Base-by-base conservation (phyloP, 2,888 invertebrate species). In the Synanthedon vespiformis region DNA sequence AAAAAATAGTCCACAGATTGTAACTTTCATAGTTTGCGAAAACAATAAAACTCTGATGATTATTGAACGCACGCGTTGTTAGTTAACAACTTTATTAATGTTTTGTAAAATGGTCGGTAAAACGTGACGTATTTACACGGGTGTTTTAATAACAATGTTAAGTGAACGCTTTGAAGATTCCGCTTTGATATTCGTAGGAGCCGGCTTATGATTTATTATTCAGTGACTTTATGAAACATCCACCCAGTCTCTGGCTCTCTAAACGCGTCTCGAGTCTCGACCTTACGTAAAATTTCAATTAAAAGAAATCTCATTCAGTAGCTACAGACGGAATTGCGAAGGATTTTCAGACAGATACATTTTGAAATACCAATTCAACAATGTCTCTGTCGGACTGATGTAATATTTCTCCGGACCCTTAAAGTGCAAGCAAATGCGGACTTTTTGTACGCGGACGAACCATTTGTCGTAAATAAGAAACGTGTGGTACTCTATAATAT, bases 131-230 rank as follows among this genome's bases (percentile, higher is more conserved):
- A 65, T 70, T 70, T 64, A 65, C 66, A 63, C 62, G 63, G 61
- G 59, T 63, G 60, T 73, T 73, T 34, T 72, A 68, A 68, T 73
- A 74, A 70, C 66, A 69, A 61, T 67, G 68, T 73, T 72, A 72
- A 74, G 68, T 68, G 72, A 70, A 69, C 72, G 68, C 76, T 77
- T 77, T 76, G 77, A 73, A 74, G 72, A 73, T 74, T 48, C 64
- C 64, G 60, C 76, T 81, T 80, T 79, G 80, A 80, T 76, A 74
- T 74, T 70, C 62, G 63, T 63, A 57, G 61, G 52, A 65, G 64
- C 59, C 60, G 65, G 67, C 70, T 72, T 72, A 72, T 73, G 72
- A 81, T 80, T 77, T 79, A 79, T 80, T 76, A 78, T 77, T 79
- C 70, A 77, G 64, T 61, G 62, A 58, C 57, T 64, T 56, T 51